These are phyloP conservation scores for Taxidea taxus DNA, from an alignment of 2,113 vertebrate species.

Conservation along the genomic window DNA sequence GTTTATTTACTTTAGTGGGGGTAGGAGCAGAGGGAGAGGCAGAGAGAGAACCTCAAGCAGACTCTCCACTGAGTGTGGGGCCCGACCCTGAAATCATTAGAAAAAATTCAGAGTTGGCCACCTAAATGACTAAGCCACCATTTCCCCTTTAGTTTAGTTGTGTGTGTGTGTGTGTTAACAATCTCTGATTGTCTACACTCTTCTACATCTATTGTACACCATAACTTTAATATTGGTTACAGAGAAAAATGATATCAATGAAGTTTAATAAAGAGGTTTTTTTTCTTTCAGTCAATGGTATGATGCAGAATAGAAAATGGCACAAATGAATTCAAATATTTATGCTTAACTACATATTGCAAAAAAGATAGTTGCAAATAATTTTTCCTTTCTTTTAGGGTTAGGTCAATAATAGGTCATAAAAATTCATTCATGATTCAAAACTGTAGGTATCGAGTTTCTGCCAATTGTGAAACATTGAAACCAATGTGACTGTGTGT, in stretches of 20 bases:
- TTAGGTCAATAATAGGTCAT: not conserved
- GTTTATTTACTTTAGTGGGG: not conserved
- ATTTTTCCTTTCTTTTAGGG: not conserved
- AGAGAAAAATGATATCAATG: not conserved
- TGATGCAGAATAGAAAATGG: not conserved
- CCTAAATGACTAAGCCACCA: not conserved
- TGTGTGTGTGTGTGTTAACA: not conserved
- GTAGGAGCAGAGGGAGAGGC: not conserved
- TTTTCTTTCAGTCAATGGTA: not conserved
- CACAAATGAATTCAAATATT: not conserved
- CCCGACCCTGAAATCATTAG: not conserved
- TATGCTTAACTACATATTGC: not conserved
- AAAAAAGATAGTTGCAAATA: not conserved
- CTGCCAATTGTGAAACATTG: not conserved
- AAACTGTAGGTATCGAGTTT: too few species aligned
- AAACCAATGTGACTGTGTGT: not conserved
- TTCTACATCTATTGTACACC: not conserved
- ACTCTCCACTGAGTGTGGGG: not conserved
- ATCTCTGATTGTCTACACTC: not conserved
- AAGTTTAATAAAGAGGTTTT: not conserved
- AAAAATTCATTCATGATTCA: not conserved
- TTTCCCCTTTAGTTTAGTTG: not conserved
- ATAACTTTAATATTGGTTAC: not conserved
- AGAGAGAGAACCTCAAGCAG: not conserved
- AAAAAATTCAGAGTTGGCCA: not conserved